These are phyloP conservation scores for Muscicapa comitata DNA, from an alignment of 2,797 vertebrate genomes.

Conservation along the genomic window DNA sequence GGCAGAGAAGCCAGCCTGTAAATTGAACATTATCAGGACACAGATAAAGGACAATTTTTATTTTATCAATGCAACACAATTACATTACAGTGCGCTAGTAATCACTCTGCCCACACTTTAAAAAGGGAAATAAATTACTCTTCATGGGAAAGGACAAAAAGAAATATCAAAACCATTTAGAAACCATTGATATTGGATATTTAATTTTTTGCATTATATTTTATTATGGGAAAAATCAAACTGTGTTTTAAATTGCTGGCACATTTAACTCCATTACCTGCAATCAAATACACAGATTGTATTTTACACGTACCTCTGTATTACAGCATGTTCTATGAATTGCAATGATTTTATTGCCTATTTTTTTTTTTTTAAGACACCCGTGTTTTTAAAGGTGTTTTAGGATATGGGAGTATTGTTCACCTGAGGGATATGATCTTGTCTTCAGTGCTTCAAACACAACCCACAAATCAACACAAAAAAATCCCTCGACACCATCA, in stretches of 20 bases:
- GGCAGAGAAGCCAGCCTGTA: conserved; percentile 94
- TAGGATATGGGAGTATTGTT: conserved; percentile 30
- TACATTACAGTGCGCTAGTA: conserved; percentile 98
- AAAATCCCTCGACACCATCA: conserved; percentile 1
- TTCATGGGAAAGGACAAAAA: conserved; percentile 88
- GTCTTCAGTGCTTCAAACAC: conserved; percentile 43
- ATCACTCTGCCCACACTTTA: conserved; percentile 98
- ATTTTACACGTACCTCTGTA: conserved; percentile 89
- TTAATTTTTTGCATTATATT: conserved; percentile 89
- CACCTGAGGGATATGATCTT: conserved; percentile 61
- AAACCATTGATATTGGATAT: conserved; percentile 98
- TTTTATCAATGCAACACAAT: conserved; percentile 99
- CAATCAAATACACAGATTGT: conserved; percentile 94
- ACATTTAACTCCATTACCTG: conserved; percentile 97
- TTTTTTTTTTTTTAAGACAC: not conserved
- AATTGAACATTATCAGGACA: conserved; percentile 99
- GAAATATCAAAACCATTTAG: conserved; percentile 92
- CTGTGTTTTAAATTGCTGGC: conserved; percentile 95
- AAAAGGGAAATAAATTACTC: conserved; percentile 88
- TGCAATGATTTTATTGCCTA: conserved; percentile 77
- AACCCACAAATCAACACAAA: conserved; percentile 15
- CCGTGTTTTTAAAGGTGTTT: conserved; percentile 57
- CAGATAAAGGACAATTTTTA: conserved; percentile 99
- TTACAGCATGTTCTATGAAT: conserved; percentile 78
- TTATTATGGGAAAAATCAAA: conserved; percentile 93